Percentiles rank a stretch among this genome's conserved stretches.
phyloP scores from a whole-genome alignment of 2,797 vertebrate genomes.

The Typhlichthys subterraneus region DNA sequence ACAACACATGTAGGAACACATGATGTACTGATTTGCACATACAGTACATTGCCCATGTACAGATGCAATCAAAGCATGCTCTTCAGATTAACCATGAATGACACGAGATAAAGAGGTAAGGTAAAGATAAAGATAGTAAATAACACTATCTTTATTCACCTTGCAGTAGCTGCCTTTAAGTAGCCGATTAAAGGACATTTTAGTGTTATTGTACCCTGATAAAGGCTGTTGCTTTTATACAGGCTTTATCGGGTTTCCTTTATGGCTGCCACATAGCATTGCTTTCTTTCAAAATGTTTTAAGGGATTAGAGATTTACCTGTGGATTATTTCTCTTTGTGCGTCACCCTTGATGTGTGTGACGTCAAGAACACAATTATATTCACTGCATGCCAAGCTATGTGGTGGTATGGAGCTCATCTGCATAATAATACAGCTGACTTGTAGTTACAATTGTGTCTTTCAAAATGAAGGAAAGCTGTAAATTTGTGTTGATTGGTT shows the following conservation, averaged over 20 bases:
- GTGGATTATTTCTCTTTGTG: slow-evolving; percentile 28
- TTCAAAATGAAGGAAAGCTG: too few relatives aligned
- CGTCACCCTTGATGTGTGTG: not conserved
- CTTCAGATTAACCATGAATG: too few relatives aligned
- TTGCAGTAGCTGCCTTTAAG: slow-evolving; percentile 60
- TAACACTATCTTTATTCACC: slow-evolving; percentile 41
- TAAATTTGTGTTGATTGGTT: too few relatives aligned
- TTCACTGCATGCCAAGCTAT: not conserved
- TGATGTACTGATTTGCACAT: too few relatives aligned
- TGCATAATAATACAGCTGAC: too few relatives aligned
- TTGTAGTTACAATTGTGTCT: too few relatives aligned
- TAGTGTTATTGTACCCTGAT: slow-evolving; percentile 62
- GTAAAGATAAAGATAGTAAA: too few relatives aligned
- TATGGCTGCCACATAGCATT: slow-evolving; percentile 57
- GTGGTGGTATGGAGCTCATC: too few relatives aligned
- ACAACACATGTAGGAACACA: too few relatives aligned
- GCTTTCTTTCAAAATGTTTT: slow-evolving; percentile 60
- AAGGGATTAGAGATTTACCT: slow-evolving; percentile 64
- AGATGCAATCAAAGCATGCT: too few relatives aligned
- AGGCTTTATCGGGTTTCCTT: slow-evolving; percentile 58
- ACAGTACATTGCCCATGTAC: too few relatives aligned
- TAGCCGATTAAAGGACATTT: slow-evolving; percentile 59
- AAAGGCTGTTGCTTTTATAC: slow-evolving; percentile 46
- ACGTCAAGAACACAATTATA: not conserved
- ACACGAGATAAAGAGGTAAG: too few relatives aligned